Conservation (phyloP, 1,140 invertebrate species). For the Maconellicoccus hirsutus region DNA sequence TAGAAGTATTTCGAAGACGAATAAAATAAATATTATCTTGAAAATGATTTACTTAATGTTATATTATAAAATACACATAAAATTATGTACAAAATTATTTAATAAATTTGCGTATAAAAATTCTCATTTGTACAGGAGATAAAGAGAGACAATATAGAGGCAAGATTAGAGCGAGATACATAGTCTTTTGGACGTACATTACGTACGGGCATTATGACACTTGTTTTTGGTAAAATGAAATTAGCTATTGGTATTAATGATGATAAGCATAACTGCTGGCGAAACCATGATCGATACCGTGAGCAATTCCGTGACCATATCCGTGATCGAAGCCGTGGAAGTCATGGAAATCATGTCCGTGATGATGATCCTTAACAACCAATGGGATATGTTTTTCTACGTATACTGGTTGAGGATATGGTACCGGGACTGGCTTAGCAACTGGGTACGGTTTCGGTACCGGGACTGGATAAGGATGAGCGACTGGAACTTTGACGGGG, state of each 20-base stretch:
- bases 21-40: too few species aligned
- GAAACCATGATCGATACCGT: slow-evolving; percentile 15
- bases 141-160: neutral
- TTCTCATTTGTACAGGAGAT: neutral
- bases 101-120: neutral
- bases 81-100: neutral
- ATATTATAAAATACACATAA: neutral
- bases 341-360: slow-evolving; percentile 8
- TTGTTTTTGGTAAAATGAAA: neutral
- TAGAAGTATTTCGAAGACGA: too few species aligned
- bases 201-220: neutral
- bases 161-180: too few species aligned
- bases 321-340: neutral
- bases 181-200: neutral
- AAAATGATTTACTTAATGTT: neutral
- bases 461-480: slow-evolving; percentile 56
- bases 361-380: slow-evolving; percentile 12
- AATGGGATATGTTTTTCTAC: slow-evolving; percentile 12
- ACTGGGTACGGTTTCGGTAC: slow-evolving; percentile 59
- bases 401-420: slow-evolving; percentile 10
- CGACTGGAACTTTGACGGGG: slow-evolving; percentile 53
- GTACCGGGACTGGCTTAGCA: slow-evolving; percentile 50
- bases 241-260: neutral
- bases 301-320: too few species aligned
- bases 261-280: slow-evolving; percentile 14